Percentiles rank a stretch among this genome's conserved stretches.
These are phyloP conservation scores for Dryobotodes eremita DNA, from an alignment of 2,888 invertebrate species.

Conservation along the genomic window DNA sequence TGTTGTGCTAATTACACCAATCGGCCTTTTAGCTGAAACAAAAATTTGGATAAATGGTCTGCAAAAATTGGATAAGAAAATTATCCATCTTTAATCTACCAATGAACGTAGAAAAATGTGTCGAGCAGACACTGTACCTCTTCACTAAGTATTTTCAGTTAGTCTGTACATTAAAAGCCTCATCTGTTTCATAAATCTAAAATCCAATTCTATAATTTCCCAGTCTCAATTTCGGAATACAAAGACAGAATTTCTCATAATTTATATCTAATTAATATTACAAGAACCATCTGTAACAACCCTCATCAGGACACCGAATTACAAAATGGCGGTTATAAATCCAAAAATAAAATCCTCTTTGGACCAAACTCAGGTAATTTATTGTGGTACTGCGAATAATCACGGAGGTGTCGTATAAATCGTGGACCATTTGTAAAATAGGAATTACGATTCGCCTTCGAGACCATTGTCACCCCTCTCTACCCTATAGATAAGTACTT, in stretches of 20 bases:
- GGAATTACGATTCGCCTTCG: constrained; percentile 85
- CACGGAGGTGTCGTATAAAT: constrained; percentile 90
- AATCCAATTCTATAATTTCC: constrained; percentile 14
- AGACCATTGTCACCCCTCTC: constrained; percentile 81
- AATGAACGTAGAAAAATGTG: background rate
- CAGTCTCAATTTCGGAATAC: constrained; percentile 20
- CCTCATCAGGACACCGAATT: constrained; percentile 74
- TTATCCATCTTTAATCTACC: background rate
- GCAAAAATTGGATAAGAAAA: background rate
- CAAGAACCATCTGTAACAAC: constrained; percentile 61
- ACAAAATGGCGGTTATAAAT: constrained; percentile 87
- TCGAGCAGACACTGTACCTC: background rate
- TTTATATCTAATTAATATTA: constrained; percentile 65
- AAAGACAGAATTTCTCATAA: constrained; percentile 47
- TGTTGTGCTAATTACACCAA: background rate
- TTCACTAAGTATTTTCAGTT: background rate
- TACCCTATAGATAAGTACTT: constrained; percentile 66
- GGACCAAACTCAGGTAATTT: constrained; percentile 87
- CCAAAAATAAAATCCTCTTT: constrained; percentile 87
- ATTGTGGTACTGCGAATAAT: constrained; percentile 88
- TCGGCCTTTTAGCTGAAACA: background rate
- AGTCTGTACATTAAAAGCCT: background rate
- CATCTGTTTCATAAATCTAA: constrained; percentile 19
- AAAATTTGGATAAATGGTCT: background rate
- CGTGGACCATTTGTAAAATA: constrained; percentile 90